A percentile compares a stretch with the other conserved stretches of the same genome.
These are phyloP conservation scores for Papilio glaucus DNA, from an alignment of 1,140 invertebrate species.

Conservation along the genomic window DNA sequence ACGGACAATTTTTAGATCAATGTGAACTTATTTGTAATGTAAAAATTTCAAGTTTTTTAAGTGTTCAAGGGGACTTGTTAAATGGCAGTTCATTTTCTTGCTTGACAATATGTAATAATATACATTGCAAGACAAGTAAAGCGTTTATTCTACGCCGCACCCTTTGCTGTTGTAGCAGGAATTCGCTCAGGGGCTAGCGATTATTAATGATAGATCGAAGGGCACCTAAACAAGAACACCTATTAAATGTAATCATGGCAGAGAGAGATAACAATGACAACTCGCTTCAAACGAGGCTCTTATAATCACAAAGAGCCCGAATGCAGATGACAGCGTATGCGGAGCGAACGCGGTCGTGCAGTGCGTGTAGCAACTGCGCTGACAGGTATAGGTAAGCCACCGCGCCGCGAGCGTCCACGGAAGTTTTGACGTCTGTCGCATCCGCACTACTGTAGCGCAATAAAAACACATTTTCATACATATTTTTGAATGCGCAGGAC, in stretches of 20 bases:
- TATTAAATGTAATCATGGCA: neutral
- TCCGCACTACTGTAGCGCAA: too few species aligned
- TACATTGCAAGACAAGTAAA: constrained; percentile 23
- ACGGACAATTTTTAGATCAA: constrained; percentile 53
- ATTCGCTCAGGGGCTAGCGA: constrained; percentile 16
- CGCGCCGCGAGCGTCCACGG: too few species aligned
- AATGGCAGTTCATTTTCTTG: constrained; percentile 40
- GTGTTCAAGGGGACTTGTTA: constrained; percentile 41
- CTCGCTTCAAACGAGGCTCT: too few species aligned
- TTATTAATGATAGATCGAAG: constrained; percentile 10
- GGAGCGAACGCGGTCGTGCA: too few species aligned
- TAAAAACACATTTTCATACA: too few species aligned
- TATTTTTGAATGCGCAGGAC: too few species aligned
- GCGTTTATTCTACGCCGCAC: constrained; percentile 22
- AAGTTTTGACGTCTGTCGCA: too few species aligned
- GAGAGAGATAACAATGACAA: neutral
- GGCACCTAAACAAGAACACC: constrained; percentile 1
- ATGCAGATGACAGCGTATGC: too few species aligned
- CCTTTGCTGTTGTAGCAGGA: constrained; percentile 32
- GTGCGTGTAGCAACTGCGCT: too few species aligned
- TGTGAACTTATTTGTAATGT: constrained; percentile 53
- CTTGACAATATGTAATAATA: constrained; percentile 33
- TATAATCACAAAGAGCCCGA: too few species aligned
- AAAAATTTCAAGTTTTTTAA: constrained; percentile 53
- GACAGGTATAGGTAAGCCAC: too few species aligned